A percentile compares a stretch with the other conserved stretches of the same genome.
Conservation (phyloP, 2,113 vertebrate species). For the Fukomys damarensis region DNA sequence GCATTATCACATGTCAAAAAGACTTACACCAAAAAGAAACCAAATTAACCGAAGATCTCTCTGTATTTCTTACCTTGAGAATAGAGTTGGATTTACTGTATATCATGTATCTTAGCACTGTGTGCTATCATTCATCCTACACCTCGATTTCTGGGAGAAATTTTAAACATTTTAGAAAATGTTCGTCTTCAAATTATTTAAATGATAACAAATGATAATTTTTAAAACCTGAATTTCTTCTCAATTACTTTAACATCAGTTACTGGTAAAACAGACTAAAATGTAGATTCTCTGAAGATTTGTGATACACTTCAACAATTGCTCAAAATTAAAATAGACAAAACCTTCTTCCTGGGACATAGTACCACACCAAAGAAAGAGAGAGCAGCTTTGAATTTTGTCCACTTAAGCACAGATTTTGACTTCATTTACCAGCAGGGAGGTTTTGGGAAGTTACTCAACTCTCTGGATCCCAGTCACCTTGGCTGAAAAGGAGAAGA, state of each 20-base stretch:
- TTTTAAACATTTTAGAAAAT: not conserved
- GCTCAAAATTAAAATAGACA: not conserved
- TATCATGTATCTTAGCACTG: not conserved
- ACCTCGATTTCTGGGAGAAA: not conserved
- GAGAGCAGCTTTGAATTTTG: not conserved
- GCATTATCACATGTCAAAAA: slow-evolving; percentile 23
- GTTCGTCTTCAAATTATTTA: not conserved
- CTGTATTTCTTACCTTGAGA: slow-evolving; percentile 12
- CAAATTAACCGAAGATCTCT: slow-evolving; percentile 9
- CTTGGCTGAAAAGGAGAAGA: not conserved
- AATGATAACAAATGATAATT: not conserved
- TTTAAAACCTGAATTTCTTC: not conserved
- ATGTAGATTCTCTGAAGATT: not conserved
- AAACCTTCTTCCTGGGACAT: not conserved
- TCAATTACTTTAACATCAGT: not conserved
- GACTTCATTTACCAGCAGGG: not conserved
- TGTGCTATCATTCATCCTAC: not conserved
- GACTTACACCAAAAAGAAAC: not conserved
- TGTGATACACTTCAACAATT: not conserved
- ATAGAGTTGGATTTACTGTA: not conserved
- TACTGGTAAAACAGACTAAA: not conserved
- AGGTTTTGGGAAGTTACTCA: not conserved
- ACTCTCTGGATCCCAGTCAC: not conserved
- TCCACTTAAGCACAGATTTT: not conserved
- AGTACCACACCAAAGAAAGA: not conserved